Base-by-base conservation (phyloP, 2,797 vertebrate genomes). In the Lemur catta region DNA sequence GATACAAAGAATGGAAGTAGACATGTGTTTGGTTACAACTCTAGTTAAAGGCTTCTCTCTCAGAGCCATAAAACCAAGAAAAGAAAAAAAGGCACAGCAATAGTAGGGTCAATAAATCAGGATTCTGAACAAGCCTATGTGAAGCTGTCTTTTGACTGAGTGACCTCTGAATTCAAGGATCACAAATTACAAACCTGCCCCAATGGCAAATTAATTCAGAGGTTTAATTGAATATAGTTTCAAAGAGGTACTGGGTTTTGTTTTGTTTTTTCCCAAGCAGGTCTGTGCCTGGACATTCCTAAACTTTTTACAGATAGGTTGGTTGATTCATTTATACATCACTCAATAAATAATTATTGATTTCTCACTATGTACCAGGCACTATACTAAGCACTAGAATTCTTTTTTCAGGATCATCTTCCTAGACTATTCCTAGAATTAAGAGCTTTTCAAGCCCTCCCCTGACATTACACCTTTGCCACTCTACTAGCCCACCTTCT, bases 11-110 rank as follows among this genome's bases (percentile, higher is more conserved):
- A 97, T 91, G 92, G 78, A 97, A 97, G 93, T 95, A 97, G 94
- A 97, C 11, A 90, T 97, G 88, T 96, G 91, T 98, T 97, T 96
- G 91, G 91, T 97, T 95, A 87, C 52, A 89, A 78, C 41, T 94
- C 57, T 63, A 71, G 78, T 84, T 50, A 92, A 96, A 96, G 48
- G 76, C 61, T 93, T 96, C 52, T 93, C 65, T 95, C 85, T 76
- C 24, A 57, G 80, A 96, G 69, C 79, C 91, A 97, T 90, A 69
- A 92, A 96, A 90, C 75, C 92, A 95, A 94, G 97, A 97, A 96
- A 97, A 97, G 94, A 72, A 81, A 97, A 93, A 94, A 28, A n/a
- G n/a, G 92, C 5, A 96, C 55, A 93, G 95, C 82, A 94, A 81
- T 50, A 75, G 41, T 4, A 94, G 67, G 63, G 59, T 84, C 35